Conservation (phyloP, 2,113 vertebrate species). For the Excalfactoria chinensis region DNA sequence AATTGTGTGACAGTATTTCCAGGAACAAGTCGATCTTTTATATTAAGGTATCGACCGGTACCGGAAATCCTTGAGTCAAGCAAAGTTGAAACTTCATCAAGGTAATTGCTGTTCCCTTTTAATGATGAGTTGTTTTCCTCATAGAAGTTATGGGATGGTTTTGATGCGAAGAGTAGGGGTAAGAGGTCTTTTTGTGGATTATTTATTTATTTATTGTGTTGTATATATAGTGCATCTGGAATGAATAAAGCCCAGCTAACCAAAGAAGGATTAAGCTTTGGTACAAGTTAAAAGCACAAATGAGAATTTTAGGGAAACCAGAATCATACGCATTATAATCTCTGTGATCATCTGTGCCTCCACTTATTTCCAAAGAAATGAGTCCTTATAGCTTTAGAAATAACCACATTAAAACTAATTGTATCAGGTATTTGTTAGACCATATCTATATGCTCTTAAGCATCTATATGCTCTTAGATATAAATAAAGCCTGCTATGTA, state of each 20-base stretch:
- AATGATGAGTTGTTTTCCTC: rapidly evolving
- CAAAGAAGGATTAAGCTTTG: not conserved
- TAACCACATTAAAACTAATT: not conserved
- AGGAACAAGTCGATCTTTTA: slow-evolving; percentile 80
- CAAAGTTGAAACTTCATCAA: slow-evolving; percentile 54
- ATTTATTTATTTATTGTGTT: not conserved
- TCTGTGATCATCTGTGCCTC: not conserved
- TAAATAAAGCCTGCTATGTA: too few species aligned
- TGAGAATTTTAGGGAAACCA: not conserved
- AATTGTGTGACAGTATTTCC: slow-evolving; percentile 46
- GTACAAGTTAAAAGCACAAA: not conserved
- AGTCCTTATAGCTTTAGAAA: not conserved
- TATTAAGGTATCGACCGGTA: slow-evolving; percentile 90
- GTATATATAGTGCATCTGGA: not conserved
- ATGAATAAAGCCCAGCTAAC: not conserved
- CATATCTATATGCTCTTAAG: not conserved
- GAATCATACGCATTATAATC: not conserved
- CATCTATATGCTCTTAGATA: too few species aligned
- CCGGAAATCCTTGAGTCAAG: slow-evolving; percentile 83
- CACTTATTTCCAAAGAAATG: not conserved
- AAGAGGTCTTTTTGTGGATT: not conserved
- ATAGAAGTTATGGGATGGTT: rapidly evolving
- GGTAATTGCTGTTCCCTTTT: slow-evolving; percentile 65
- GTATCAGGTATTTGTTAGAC: not conserved
- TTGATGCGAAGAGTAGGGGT: not conserved